These are phyloP conservation scores for Limenitis camilla DNA, from an alignment of 2,888 invertebrate genomes.

Conservation along the genomic window DNA sequence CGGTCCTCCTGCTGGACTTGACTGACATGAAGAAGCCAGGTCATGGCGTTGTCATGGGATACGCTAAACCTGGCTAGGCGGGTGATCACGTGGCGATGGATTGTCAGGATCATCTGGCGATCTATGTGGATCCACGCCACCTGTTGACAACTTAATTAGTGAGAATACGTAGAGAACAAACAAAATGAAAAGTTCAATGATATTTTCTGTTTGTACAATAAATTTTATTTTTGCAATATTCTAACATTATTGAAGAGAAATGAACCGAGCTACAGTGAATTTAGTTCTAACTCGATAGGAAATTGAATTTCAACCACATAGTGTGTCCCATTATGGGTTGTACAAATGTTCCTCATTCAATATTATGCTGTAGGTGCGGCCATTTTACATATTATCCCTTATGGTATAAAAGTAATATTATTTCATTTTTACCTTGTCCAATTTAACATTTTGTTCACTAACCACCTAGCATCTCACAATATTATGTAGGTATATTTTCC, in stretches of 20 bases:
- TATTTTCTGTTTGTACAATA: too few relatives aligned
- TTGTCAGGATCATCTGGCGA: constrained; percentile 93
- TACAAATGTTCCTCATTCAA: constrained; percentile 31
- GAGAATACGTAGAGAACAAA: not conserved
- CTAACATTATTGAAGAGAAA: constrained; percentile 26
- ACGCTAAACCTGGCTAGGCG: constrained; percentile 93
- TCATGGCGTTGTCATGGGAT: constrained; percentile 92
- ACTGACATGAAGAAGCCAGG: constrained; percentile 92
- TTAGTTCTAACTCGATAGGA: constrained; percentile 39
- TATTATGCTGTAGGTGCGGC: not conserved
- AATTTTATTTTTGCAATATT: not conserved
- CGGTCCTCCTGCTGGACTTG: constrained; percentile 93
- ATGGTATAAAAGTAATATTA: too few relatives aligned
- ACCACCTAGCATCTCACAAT: too few relatives aligned
- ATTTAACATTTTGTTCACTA: too few relatives aligned
- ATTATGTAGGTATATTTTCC: too few relatives aligned
- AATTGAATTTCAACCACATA: constrained; percentile 43
- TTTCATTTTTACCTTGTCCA: too few relatives aligned
- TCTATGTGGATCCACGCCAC: constrained; percentile 97
- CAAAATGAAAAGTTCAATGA: too few relatives aligned
- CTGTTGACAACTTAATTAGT: constrained; percentile 55
- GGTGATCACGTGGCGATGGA: constrained; percentile 93
- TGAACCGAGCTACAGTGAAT: constrained; percentile 31
- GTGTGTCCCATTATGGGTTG: constrained; percentile 29
- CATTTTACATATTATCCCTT: not conserved